Percentiles rank a stretch among this genome's conserved stretches.
These are phyloP conservation scores for Punctoribates punctum DNA, from an alignment of 2,888 invertebrate genomes.

Conservation along the genomic window DNA sequence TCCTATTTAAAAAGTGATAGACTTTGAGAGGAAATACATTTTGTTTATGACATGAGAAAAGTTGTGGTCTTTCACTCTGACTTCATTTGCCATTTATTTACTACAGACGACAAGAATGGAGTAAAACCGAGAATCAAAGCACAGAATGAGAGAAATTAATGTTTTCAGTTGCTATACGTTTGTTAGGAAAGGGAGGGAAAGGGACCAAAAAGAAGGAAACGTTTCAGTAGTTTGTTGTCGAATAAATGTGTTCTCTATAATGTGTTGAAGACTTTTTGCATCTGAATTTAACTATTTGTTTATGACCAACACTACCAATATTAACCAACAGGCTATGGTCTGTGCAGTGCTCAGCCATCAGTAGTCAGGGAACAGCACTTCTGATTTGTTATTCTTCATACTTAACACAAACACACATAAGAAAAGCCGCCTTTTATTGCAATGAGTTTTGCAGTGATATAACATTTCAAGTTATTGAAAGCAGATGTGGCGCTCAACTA, in stretches of 20 bases:
- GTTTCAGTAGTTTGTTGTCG: not conserved
- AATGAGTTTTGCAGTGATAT: slow-evolving; percentile 12
- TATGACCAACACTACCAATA: slow-evolving; percentile 15
- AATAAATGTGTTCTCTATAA: slow-evolving; percentile 1
- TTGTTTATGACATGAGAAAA: slow-evolving; percentile 2
- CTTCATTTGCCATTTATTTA: not conserved
- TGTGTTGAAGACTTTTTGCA: slow-evolving; percentile 10
- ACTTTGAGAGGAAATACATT: not conserved
- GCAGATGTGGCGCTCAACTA: slow-evolving; percentile 15
- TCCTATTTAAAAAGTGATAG: not conserved
- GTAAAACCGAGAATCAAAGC: not conserved
- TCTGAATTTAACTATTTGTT: slow-evolving; percentile 25
- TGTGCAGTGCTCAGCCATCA: not conserved
- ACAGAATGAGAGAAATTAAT: not conserved
- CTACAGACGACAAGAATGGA: not conserved
- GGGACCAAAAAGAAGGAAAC: not conserved
- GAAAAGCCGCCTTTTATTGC: slow-evolving; percentile 35
- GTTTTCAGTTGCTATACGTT: not conserved
- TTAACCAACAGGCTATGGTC: slow-evolving; percentile 1
- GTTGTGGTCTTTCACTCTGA: slow-evolving; percentile 26
- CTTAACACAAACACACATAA: slow-evolving; percentile 24
- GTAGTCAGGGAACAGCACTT: slow-evolving; percentile 14
- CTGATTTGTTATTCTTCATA: slow-evolving; percentile 12
- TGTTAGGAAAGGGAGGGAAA: not conserved
- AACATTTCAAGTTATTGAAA: slow-evolving; percentile 37